Conservation (phyloP, 2,797 vertebrate species). For the Anniella stebbinsi region DNA sequence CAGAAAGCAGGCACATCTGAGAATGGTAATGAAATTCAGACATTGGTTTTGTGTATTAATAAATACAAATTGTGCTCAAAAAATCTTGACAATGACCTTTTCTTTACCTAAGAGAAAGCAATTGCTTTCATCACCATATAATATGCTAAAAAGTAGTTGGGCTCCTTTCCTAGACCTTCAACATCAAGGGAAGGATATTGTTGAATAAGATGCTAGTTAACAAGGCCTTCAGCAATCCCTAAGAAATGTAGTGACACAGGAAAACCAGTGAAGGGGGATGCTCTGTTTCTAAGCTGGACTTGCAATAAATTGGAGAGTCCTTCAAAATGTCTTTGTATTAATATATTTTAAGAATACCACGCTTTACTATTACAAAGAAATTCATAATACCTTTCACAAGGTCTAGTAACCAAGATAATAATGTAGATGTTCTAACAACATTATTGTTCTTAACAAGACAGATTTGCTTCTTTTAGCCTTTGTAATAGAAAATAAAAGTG, state of each 20-base stretch:
- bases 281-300: constrained; percentile 78
- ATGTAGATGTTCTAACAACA: constrained; percentile 85
- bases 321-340: constrained; percentile 83
- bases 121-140: constrained; percentile 21
- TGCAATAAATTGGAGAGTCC: constrained; percentile 76
- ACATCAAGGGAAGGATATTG: constrained; percentile 33
- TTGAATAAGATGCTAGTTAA: constrained; percentile 30
- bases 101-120: constrained; percentile 24
- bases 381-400: constrained; percentile 80
- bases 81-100: constrained; percentile 29
- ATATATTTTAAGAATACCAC: constrained; percentile 85
- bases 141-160: constrained; percentile 39
- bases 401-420: constrained; percentile 83
- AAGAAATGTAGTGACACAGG: constrained; percentile 57
- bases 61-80: constrained; percentile 19
- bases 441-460: constrained; percentile 80
- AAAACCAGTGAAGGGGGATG: constrained; percentile 59
- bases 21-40: constrained; percentile 41
- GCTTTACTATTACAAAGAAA: constrained; percentile 84
- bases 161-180: constrained; percentile 46
- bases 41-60: constrained; percentile 27
- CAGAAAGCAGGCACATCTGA: background rate
- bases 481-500: constrained; percentile 82
- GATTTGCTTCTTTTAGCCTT: constrained; percentile 82
- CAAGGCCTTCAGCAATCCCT: constrained; percentile 54